These are phyloP conservation scores for Branchipolynoe longqiensis DNA, from an alignment of 2,888 invertebrate genomes.

Conservation along the genomic window DNA sequence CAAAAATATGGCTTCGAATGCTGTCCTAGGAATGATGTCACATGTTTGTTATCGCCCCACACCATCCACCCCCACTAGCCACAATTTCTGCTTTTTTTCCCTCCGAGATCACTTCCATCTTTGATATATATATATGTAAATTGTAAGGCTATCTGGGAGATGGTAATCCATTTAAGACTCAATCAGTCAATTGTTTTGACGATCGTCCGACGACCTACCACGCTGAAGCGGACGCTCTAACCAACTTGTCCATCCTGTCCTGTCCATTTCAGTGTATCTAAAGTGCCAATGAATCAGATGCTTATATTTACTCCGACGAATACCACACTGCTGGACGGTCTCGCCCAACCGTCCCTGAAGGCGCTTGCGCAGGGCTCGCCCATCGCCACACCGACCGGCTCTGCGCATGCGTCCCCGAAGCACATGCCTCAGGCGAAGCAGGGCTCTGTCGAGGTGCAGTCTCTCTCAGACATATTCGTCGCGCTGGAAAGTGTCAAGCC, in stretches of 20 bases:
- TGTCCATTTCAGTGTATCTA: constrained; percentile 53
- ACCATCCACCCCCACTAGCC: no score
- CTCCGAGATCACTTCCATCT: no score
- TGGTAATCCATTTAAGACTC: no score
- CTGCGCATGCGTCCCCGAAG: constrained; percentile 57
- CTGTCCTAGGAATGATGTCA: no score
- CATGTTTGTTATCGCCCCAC: no score
- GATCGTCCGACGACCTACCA: no score
- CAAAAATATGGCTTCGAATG: no score
- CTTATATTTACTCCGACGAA: constrained; percentile 60
- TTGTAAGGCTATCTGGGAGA: no score
- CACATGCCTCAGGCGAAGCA: constrained; percentile 28
- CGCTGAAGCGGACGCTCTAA: no score
- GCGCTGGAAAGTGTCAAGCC: constrained; percentile 90
- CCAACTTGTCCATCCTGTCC: not conserved
- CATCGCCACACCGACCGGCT: constrained; percentile 74
- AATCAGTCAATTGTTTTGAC: no score
- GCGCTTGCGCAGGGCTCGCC: constrained; percentile 74
- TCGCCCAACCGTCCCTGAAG: constrained; percentile 30
- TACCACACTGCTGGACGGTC: constrained; percentile 5
- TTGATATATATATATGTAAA: no score
- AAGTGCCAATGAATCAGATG: constrained; percentile 75
- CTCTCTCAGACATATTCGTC: constrained; percentile 84
- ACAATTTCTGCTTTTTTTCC: no score
- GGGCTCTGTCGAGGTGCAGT: constrained; percentile 56